A percentile compares a stretch with the other conserved stretches of the same genome.
Evolutionary conservation across 2,888 invertebrate species (phyloP).

Genomic region (Synergus itoensis): DNA sequence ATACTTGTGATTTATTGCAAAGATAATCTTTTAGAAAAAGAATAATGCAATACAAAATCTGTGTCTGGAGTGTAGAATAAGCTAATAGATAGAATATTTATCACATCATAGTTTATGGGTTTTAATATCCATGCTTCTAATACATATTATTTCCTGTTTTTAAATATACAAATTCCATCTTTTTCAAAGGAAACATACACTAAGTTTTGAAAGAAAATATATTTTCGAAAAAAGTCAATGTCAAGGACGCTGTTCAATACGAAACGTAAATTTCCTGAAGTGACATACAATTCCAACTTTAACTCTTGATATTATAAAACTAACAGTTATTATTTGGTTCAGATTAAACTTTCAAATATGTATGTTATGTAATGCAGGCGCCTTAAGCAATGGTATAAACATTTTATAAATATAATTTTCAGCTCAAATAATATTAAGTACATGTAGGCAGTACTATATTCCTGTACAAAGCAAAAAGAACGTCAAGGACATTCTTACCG

Average conservation of each 20-base stretch:
- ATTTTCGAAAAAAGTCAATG: constrained; percentile 5
- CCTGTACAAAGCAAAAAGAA: too few relatives aligned
- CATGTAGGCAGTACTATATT: too few relatives aligned
- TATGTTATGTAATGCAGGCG: too few relatives aligned
- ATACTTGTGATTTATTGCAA: not conserved
- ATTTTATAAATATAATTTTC: too few relatives aligned
- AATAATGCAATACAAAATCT: not conserved
- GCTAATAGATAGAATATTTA: too few relatives aligned
- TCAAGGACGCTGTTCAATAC: constrained; percentile 14
- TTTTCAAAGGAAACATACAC: not conserved
- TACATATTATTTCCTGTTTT: too few relatives aligned
- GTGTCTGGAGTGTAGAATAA: too few relatives aligned
- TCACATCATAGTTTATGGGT: too few relatives aligned
- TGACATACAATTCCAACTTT: not conserved
- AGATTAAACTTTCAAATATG: not conserved
- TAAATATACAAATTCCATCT: not conserved
- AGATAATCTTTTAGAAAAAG: not conserved
- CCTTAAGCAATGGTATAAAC: too few relatives aligned
- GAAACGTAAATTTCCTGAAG: not conserved
- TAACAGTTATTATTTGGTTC: not conserved
- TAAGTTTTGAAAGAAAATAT: not conserved
- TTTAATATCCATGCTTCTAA: too few relatives aligned
- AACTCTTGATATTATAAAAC: not conserved
- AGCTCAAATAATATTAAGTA: too few relatives aligned
- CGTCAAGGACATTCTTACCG: too few relatives aligned